Conservation (phyloP, 2,113 vertebrate species). For the Manacus vitellinus region DNA sequence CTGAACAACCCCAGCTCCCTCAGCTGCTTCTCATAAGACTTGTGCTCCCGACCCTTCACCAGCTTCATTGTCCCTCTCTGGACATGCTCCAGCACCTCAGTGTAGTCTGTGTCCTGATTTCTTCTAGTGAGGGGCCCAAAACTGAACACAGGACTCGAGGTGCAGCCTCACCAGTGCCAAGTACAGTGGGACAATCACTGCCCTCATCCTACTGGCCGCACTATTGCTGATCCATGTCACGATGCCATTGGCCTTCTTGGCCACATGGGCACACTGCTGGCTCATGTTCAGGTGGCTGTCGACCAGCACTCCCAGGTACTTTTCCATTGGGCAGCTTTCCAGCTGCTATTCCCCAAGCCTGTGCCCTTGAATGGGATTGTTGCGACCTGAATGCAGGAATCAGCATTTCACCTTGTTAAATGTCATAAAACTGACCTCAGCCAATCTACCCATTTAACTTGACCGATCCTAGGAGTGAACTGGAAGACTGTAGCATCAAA, state of each 20-base stretch:
- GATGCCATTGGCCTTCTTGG: neutral
- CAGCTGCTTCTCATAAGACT: neutral
- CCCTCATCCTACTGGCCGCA: neutral
- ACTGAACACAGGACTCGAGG: rapidly evolving
- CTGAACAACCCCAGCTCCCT: neutral
- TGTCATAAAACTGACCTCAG: neutral
- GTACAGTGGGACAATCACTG: neutral
- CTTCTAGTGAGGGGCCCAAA: neutral
- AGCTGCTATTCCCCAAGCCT: neutral
- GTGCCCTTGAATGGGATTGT: neutral
- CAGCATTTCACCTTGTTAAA: neutral
- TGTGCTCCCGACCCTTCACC: neutral
- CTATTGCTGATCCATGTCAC: neutral
- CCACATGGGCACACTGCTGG: neutral
- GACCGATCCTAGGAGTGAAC: neutral
- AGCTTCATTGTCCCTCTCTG: neutral
- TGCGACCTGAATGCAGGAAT: neutral
- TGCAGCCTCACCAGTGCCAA: neutral
- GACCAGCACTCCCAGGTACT: neutral
- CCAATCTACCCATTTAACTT: neutral
- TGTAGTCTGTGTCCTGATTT: neutral
- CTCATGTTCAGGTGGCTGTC: neutral
- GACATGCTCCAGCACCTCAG: neutral
- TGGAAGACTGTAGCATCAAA: neutral
- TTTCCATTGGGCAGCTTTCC: neutral